These are phyloP conservation scores for Falco biarmicus DNA, from an alignment of 2,797 vertebrate genomes.

Conservation along the genomic window DNA sequence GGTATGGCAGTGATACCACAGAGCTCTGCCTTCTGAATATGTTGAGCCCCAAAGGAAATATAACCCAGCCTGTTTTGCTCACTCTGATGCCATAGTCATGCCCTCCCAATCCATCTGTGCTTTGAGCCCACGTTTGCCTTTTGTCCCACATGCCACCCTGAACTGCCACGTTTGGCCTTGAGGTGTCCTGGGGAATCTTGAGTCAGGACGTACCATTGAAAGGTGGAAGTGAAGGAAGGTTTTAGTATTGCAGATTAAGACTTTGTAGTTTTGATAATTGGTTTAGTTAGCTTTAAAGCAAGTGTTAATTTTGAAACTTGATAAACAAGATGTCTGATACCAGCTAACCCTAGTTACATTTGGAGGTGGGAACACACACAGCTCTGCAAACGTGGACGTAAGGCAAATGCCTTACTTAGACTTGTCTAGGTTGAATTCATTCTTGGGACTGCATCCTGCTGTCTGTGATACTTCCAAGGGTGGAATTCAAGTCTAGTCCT, in stretches of 20 bases:
- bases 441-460: background rate
- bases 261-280: background rate
- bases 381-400: rapidly evolving
- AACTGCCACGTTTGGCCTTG: background rate
- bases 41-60: background rate
- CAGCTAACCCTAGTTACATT: background rate
- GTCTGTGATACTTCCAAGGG: background rate
- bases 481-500: background rate
- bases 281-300: background rate
- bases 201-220: rapidly evolving
- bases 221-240: background rate
- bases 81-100: background rate
- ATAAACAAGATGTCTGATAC: background rate
- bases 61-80: background rate
- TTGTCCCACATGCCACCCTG: background rate
- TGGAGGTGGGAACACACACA: background rate
- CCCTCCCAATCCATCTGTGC: background rate
- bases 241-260: background rate
- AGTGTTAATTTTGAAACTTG: background rate
- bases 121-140: background rate
- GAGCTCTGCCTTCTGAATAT: background rate
- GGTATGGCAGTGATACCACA: background rate
- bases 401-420: background rate
- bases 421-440: background rate
- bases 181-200: rapidly evolving